These are phyloP conservation scores for Thecophora atra DNA, from an alignment of 2,888 invertebrate species.

Conservation along the genomic window DNA sequence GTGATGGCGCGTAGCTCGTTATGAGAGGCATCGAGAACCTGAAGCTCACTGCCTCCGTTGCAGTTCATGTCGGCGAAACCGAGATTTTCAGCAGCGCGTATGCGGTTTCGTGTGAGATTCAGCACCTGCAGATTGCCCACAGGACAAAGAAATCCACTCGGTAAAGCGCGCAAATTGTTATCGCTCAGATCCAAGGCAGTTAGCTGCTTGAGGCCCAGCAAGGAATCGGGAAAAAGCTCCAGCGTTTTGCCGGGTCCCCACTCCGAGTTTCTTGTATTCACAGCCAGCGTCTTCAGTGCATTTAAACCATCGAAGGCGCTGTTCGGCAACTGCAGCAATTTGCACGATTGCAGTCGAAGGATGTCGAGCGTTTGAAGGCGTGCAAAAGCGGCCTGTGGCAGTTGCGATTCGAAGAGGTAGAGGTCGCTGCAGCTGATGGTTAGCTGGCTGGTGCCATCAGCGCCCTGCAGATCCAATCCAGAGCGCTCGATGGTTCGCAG, in stretches of 20 bases:
- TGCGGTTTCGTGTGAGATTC: conserved; percentile 85
- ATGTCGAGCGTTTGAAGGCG: conserved; percentile 77
- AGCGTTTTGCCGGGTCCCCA: conserved; percentile 81
- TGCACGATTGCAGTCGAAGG: conserved; percentile 80
- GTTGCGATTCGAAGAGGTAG: conserved; percentile 81
- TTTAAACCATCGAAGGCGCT: conserved; percentile 82
- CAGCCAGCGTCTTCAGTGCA: conserved; percentile 73
- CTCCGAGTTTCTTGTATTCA: conserved; percentile 82
- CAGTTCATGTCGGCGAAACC: conserved; percentile 73
- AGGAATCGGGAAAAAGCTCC: conserved; percentile 76
- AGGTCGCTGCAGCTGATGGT: conserved; percentile 82
- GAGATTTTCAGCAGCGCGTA: conserved; percentile 80
- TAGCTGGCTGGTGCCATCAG: conserved; percentile 78
- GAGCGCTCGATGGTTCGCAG: conserved; percentile 77
- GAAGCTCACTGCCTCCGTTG: conserved; percentile 76
- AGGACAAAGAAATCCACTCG: conserved; percentile 81
- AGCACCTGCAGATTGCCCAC: conserved; percentile 82
- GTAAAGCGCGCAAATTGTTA: conserved; percentile 84
- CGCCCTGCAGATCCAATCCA: conserved; percentile 69
- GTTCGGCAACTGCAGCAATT: conserved; percentile 77
- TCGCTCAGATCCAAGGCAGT: conserved; percentile 83
- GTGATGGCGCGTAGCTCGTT: conserved; percentile 80
- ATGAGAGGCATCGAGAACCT: conserved; percentile 81
- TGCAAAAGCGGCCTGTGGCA: conserved; percentile 78
- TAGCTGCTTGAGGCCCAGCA: conserved; percentile 82